Conservation (phyloP, 1,140 invertebrate genomes). For the Pogonognathellus flavescens region DNA sequence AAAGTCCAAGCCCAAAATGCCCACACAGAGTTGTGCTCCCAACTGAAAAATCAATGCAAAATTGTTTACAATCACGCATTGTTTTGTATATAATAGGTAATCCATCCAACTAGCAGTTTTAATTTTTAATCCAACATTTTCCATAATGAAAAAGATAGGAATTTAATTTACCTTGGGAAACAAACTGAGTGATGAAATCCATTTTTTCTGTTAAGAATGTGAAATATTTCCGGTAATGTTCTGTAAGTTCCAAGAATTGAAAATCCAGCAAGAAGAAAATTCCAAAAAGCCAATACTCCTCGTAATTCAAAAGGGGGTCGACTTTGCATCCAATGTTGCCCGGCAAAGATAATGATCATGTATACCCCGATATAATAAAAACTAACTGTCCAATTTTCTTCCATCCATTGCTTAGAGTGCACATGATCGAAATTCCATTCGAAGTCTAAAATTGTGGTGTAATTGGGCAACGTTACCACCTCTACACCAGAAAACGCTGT, state of each 20-base stretch:
- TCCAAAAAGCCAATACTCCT: constrained; percentile 62
- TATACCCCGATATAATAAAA: constrained; percentile 69
- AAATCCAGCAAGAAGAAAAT: constrained; percentile 65
- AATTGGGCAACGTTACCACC: constrained; percentile 62
- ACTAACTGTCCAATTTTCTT: constrained; percentile 73
- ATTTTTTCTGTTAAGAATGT: constrained; percentile 70
- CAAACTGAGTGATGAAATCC: constrained; percentile 74
- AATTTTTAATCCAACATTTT: no score
- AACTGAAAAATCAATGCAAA: constrained; percentile 37
- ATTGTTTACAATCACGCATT: no score
- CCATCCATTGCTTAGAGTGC: constrained; percentile 72
- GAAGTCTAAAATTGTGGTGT: constrained; percentile 65
- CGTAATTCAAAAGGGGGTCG: constrained; percentile 59
- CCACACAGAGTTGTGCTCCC: constrained; percentile 69
- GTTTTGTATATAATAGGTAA: no score
- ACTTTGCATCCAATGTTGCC: constrained; percentile 62
- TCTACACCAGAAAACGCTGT: constrained; percentile 24
- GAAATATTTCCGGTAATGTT: constrained; percentile 66
- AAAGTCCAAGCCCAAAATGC: constrained; percentile 73
- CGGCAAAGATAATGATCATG: constrained; percentile 63
- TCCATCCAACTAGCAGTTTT: no score
- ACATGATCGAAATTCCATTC: constrained; percentile 64
- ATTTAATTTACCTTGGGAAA: constrained; percentile 68
- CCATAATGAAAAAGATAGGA: no score
- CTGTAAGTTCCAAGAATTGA: constrained; percentile 63